Evolutionary conservation across 2,888 invertebrate genomes (phyloP).

Genomic region (Diarsia rubi): DNA sequence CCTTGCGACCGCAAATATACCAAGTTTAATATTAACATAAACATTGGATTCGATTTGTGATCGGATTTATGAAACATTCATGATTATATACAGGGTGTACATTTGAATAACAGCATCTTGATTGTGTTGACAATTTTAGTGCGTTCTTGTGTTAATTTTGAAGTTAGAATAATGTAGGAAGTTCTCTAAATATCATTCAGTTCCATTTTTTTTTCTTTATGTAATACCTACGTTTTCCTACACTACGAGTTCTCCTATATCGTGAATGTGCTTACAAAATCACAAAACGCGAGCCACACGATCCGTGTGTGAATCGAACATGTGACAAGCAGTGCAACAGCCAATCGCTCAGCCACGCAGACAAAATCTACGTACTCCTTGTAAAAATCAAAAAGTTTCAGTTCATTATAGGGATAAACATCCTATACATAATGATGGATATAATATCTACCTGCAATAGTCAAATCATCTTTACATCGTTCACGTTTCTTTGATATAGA

Average conservation of each 20-base stretch:
- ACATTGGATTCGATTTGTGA: conserved; percentile 67
- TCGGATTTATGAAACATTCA: conserved; percentile 61
- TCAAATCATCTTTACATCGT: neutral
- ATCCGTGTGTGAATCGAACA: too few species aligned
- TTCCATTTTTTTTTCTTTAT: neutral
- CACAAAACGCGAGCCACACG: too few species aligned
- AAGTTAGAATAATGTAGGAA: neutral
- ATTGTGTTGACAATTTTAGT: conserved; percentile 48
- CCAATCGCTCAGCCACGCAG: too few species aligned
- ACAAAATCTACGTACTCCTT: too few species aligned
- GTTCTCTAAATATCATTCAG: neutral
- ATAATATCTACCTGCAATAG: neutral
- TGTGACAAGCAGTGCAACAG: too few species aligned
- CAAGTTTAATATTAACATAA: conserved; percentile 66
- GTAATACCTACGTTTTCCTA: too few species aligned
- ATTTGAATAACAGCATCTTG: conserved; percentile 52
- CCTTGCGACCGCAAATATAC: conserved; percentile 53
- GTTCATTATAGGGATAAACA: neutral
- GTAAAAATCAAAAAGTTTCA: too few species aligned
- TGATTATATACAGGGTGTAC: conserved; percentile 41
- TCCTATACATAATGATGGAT: too few species aligned
- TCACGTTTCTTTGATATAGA: conserved; percentile 25
- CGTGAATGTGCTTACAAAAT: too few species aligned
- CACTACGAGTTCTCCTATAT: too few species aligned
- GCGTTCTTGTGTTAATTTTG: conserved; percentile 3